phyloP scores from a whole-genome alignment of 2,888 invertebrate species.

The Stegophylla sp. region DNA sequence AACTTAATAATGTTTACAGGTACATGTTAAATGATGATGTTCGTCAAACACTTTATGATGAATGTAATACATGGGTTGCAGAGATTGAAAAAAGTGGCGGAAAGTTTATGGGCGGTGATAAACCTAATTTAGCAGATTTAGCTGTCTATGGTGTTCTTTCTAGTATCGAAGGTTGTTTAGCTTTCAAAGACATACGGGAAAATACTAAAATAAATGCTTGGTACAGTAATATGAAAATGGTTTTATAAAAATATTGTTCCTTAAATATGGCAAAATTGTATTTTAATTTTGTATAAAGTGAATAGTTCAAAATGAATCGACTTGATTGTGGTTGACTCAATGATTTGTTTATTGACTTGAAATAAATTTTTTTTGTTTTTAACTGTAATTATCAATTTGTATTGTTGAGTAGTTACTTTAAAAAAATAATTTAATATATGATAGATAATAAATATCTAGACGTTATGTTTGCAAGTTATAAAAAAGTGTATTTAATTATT shows the following conservation, averaged over 20 bases:
- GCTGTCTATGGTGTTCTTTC: slow-evolving; percentile 88
- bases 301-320: background rate
- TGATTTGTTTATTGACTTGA: background rate
- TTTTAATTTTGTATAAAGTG: background rate
- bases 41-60: slow-evolving; percentile 86
- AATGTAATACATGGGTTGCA: slow-evolving; percentile 80
- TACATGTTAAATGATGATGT: slow-evolving; percentile 88
- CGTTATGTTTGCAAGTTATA: no score
- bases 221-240: slow-evolving; percentile 78
- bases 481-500: no score
- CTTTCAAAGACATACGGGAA: slow-evolving; percentile 80
- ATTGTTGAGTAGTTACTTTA: no score
- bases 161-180: slow-evolving; percentile 91
- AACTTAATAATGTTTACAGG: slow-evolving; percentile 66
- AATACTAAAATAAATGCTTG: slow-evolving; percentile 79
- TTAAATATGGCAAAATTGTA: slow-evolving; percentile 6
- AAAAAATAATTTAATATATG: no score
- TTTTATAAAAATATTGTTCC: slow-evolving; percentile 66
- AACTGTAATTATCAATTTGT: no score
- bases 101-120: slow-evolving; percentile 83
- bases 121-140: slow-evolving; percentile 91
- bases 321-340: background rate
- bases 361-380: no score
- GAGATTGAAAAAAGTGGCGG: slow-evolving; percentile 75
- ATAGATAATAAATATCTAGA: no score